A percentile compares a stretch with the other conserved stretches of the same genome.
These are phyloP conservation scores for Patiria miniata DNA, from an alignment of 35 echinoderm and acorn worm genomes.

Conservation along the genomic window DNA sequence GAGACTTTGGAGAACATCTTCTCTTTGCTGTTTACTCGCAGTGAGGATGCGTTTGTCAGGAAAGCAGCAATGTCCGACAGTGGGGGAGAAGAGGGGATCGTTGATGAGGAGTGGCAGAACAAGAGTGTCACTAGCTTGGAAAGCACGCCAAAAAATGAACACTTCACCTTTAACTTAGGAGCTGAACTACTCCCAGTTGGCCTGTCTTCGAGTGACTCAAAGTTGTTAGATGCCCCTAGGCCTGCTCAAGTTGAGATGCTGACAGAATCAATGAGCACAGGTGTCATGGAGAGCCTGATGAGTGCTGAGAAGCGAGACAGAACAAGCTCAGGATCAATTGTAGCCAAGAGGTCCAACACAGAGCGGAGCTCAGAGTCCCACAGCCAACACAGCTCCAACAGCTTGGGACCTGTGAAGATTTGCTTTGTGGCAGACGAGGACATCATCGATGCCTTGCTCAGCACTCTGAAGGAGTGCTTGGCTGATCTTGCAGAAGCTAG, in stretches of 20 bases:
- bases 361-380: constrained; percentile 55
- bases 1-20: constrained; percentile 94
- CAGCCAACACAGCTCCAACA: constrained; percentile 59
- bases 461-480: constrained; percentile 78
- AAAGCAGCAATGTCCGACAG: constrained; percentile 48
- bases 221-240: neutral
- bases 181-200: neutral
- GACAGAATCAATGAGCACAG: neutral
- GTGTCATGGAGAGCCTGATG: neutral
- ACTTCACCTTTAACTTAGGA: neutral
- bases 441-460: constrained; percentile 59
- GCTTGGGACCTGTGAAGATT: constrained; percentile 20
- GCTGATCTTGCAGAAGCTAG: constrained; percentile 62
- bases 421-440: constrained; percentile 67
- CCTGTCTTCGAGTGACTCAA: neutral
- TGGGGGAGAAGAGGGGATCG: constrained; percentile 70
- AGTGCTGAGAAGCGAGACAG: neutral
- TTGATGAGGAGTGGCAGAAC: constrained; percentile 76
- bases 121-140: constrained; percentile 74
- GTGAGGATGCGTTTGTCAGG: constrained; percentile 45
- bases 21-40: constrained; percentile 81
- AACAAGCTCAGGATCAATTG: neutral
- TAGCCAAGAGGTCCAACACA: neutral
- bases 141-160: neutral
- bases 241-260: neutral